Evolutionary conservation across 1,140 invertebrate species (phyloP).

Genomic region (Araneus ventricosus): DNA sequence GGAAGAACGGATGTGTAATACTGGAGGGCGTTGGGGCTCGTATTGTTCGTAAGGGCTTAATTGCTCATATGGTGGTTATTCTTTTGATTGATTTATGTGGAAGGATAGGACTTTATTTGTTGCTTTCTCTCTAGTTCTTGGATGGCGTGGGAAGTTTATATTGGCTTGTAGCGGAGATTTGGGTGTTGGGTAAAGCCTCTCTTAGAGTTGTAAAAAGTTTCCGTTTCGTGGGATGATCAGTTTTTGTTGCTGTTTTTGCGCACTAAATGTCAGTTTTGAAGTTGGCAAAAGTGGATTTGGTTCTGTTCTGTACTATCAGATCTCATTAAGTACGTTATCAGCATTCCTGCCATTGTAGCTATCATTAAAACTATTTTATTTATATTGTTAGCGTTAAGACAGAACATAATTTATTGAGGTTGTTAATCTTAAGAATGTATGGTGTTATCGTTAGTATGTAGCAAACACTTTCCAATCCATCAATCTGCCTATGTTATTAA

Average conservation of each 20-base stretch:
- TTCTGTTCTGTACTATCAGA: too few relatives aligned
- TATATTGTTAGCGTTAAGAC: too few relatives aligned
- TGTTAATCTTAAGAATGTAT: too few relatives aligned
- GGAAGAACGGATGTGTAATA: not conserved
- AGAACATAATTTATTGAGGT: too few relatives aligned
- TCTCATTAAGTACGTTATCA: too few relatives aligned
- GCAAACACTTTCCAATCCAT: too few relatives aligned
- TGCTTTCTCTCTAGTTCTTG: not conserved
- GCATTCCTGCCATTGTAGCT: too few relatives aligned
- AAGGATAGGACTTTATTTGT: not conserved
- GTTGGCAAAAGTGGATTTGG: not conserved
- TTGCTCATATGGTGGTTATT: slow-evolving; percentile 67
- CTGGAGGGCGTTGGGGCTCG: not conserved
- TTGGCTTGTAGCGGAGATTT: not conserved
- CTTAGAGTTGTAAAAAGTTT: slow-evolving; percentile 40
- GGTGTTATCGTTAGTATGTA: too few relatives aligned
- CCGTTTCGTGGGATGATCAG: not conserved
- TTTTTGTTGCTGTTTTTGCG: not conserved
- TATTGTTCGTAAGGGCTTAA: slow-evolving; percentile 73
- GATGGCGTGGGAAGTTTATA: not conserved
- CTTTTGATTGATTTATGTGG: slow-evolving; percentile 62
- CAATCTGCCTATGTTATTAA: too few relatives aligned
- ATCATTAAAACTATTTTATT: too few relatives aligned
- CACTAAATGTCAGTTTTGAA: not conserved
- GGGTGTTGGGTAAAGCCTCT: not conserved